Evolutionary conservation across 2,888 invertebrate genomes (phyloP), one percentile per base, ranked within the genome.

Genomic region (Perizoma affinitatum): DNA sequence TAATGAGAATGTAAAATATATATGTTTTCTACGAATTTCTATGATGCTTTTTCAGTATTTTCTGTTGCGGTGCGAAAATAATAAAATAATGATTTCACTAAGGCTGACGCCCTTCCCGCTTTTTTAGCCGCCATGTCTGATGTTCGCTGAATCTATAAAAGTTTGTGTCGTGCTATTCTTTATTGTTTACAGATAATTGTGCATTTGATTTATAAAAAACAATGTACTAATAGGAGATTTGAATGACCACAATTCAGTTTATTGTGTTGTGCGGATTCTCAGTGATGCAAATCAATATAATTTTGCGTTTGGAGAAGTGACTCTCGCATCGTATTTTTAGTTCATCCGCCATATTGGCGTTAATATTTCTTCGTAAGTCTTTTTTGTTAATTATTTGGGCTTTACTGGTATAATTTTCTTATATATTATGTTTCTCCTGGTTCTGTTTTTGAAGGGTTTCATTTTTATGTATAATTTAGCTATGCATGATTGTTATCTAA

Each of bases 301-400:
- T 83, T 61, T 87, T 83, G 83, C 82, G 79, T 83, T 88, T 83
- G 83, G 82, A 84, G 86, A 84, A 90, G 86, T 88, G 80, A 83
- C 88, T 88, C 85, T 86, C 82, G 84, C 91, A 88, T 88, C 91
- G 90, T 92, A 92, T 92, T 92, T 92, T 93, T 93, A 93, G 93
- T 94, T 90, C 93, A 92, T 93, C 94, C 94, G 94, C 94, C 94
- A 94, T 94, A 94, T 94, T 94, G 94, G 94, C 93, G 93, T 93
- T 93, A 92, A 91, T 93, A 92, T 89, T 83, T 90, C 87, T 89
- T 90, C 90, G 92, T 91, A 91, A 91, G 92, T 91, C 87, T 84
- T 90, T 90, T 90, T 90, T 84, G 80, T 81, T 87, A 86, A 87
- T 87, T 86, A 43, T 82, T 83, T 87, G 83, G 63, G 86, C 86